These are phyloP conservation scores for Morus bassanus DNA, from an alignment of 2,797 vertebrate species.

Conservation along the genomic window DNA sequence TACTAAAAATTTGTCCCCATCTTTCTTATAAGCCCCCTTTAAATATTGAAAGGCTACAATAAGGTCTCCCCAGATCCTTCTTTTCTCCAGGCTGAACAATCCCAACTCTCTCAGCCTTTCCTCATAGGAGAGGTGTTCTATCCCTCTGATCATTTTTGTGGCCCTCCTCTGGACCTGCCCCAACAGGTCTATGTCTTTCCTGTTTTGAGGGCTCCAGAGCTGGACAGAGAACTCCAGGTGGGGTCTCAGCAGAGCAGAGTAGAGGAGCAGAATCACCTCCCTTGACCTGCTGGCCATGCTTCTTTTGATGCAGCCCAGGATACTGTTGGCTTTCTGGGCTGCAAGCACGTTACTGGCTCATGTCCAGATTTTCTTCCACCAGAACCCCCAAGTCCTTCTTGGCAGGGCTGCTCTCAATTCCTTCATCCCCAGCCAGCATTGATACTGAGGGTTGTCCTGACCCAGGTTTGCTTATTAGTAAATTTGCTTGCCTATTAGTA, in stretches of 20 bases:
- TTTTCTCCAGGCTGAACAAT: not conserved
- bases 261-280: not conserved
- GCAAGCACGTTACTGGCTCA: fast-evolving
- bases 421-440: not conserved
- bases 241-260: not conserved
- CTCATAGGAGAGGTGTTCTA: fast-evolving
- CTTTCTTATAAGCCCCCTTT: not conserved
- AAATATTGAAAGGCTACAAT: not conserved
- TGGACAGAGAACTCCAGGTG: not conserved
- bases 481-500: not conserved
- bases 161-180: fast-evolving
- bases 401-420: not conserved
- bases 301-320: not conserved
- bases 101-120: not conserved
- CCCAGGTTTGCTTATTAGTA: not conserved
- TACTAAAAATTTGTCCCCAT: not conserved
- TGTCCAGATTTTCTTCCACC: not conserved
- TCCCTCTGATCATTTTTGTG: not conserved
- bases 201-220: not conserved
- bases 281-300: fast-evolving
- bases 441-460: fast-evolving
- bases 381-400: not conserved
- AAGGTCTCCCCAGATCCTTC: not conserved
- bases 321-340: fast-evolving
- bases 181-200: not conserved